Conservation (phyloP, 2,888 invertebrate genomes). For the Parapristionchus giblindavisi region DNA sequence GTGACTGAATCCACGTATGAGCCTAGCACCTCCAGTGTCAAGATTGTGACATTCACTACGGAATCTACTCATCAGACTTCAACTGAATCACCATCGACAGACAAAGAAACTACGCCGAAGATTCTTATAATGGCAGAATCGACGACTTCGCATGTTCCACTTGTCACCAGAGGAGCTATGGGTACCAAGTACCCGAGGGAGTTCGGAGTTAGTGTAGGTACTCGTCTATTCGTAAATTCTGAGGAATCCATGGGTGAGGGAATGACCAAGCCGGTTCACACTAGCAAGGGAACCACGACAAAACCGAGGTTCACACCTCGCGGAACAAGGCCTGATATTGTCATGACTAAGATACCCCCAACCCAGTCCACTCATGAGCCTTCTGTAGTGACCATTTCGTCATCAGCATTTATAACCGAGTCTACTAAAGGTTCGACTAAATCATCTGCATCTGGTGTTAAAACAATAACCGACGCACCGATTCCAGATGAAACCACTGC, state of each 20-base stretch:
- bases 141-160: background rate
- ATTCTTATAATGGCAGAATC: no score
- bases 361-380: background rate
- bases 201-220: conserved; percentile 9
- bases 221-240: background rate
- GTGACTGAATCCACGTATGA: background rate
- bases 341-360: background rate
- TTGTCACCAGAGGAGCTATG: background rate
- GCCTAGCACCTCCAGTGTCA: background rate
- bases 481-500: no score
- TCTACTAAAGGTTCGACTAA: no score
- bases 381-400: no score
- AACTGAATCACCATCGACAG: background rate
- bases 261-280: background rate
- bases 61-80: background rate
- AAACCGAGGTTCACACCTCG: background rate
- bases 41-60: background rate
- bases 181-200: background rate
- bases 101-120: no score
- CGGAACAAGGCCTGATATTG: background rate
- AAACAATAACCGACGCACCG: no score
- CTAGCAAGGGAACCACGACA: background rate
- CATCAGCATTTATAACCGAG: no score
- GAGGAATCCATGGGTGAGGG: background rate
- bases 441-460: no score